A percentile compares a stretch with the other conserved stretches of the same genome.
phyloP scores from a whole-genome alignment of 1,140 invertebrate species.

The Amyelois transitella region DNA sequence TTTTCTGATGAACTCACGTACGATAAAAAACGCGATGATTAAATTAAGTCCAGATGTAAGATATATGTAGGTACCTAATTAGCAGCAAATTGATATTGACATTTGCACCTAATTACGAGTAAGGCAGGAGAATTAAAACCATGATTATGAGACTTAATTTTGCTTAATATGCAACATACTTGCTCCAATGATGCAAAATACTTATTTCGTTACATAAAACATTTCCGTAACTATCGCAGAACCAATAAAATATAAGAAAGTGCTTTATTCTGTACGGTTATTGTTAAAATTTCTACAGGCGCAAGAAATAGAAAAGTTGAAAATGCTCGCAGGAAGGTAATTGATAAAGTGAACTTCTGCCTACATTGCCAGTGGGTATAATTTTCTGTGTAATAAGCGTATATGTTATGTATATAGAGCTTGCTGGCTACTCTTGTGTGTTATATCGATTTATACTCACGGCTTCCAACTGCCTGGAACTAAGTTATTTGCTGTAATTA shows the following conservation, averaged over 20 bases:
- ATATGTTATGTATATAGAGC: constrained; percentile 39
- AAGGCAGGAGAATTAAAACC: too few relatives aligned
- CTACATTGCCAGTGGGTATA: constrained; percentile 29
- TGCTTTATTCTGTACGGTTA: neutral
- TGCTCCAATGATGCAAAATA: neutral
- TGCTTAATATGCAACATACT: too few relatives aligned
- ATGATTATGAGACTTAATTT: too few relatives aligned
- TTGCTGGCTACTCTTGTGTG: constrained; percentile 20
- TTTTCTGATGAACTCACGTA: too few relatives aligned
- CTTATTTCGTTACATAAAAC: neutral
- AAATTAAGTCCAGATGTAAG: too few relatives aligned
- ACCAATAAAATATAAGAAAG: neutral
- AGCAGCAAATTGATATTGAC: too few relatives aligned
- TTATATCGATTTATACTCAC: constrained; percentile 39
- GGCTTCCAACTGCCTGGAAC: constrained; percentile 17
- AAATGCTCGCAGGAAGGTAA: constrained; percentile 28
- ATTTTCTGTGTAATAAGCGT: constrained; percentile 43
- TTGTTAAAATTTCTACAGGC: neutral
- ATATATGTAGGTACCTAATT: too few relatives aligned
- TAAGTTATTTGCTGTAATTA: constrained; percentile 41
- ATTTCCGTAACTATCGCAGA: neutral
- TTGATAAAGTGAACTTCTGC: constrained; percentile 21
- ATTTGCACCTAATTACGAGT: too few relatives aligned
- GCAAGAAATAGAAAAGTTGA: neutral
- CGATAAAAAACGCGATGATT: too few relatives aligned